Base-by-base conservation (phyloP, 2,797 vertebrate species). In the Tamandua tetradactyla region DNA sequence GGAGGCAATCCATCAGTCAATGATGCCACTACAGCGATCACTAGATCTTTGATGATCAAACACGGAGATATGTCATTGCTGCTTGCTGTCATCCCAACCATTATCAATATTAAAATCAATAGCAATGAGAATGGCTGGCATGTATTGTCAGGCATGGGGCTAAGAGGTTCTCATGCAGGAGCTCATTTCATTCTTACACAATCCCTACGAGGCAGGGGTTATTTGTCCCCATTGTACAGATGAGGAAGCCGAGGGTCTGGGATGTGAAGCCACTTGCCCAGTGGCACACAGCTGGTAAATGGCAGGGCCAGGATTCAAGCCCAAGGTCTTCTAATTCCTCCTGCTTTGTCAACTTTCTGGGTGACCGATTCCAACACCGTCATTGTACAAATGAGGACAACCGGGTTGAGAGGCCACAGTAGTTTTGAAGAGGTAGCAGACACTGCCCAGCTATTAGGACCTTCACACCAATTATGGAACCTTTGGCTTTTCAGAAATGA, bases 341-440 rank as follows among this genome's bases (percentile, higher is more conserved):
- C 64, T 68, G 20, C 44, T 78, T 15, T 47, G 14, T 20, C 55
- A 69, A 37, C 42, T 91, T 92, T 72, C 57, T 14, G 44, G 47
- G 25, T 17, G 32, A 81, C 72, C 37, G 68, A 37, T 42, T 35
- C 2, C 7, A 32, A 10, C 35, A 9, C 47, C 10, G 27, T 35
- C 49, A 5, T 14, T 13, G 3, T 55, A 32, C 49, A 62, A 72
- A 5, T 6, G 25, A 90, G 85, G 40, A 30, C 62, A 27, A 17
- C 0, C 7, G 78, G 57, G 23, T 32, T 57, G 20, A 71, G 12
- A 2, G 2, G 20, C 4, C 40, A 10, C 7, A 8, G 0, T 14
- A 47, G 49, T 8, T 64, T 37, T 74, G 52, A 76, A 44, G 12
- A 47, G 27, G 35, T 47, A 66, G 40, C 37, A 49, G 40, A 52